Evolutionary conservation across 2,888 invertebrate species (phyloP).

Genomic region (Coelinius sp.): DNA sequence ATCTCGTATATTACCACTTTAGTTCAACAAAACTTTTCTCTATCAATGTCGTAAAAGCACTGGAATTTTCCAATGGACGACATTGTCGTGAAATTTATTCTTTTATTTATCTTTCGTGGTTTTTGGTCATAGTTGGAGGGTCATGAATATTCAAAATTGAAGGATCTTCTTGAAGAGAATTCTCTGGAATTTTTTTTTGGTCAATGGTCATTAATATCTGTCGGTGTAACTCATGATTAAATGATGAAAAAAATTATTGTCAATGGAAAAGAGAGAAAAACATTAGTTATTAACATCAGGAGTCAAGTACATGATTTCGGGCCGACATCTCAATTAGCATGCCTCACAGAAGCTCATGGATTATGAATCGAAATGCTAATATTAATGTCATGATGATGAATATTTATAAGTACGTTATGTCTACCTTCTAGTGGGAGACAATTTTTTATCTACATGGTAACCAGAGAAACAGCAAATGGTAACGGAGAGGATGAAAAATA

Average conservation of each 20-base stretch:
- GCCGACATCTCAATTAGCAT: background rate
- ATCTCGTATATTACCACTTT: background rate
- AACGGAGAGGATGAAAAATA: background rate
- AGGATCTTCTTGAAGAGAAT: too few relatives aligned
- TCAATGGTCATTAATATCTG: background rate
- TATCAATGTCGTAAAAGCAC: background rate
- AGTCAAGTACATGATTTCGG: background rate
- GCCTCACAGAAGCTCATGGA: background rate
- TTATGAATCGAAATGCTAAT: conserved; percentile 21
- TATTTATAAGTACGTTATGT: conserved; percentile 8
- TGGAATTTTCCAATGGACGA: background rate
- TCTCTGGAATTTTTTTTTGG: background rate
- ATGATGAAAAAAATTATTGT: background rate
- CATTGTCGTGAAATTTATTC: background rate
- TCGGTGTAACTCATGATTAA: background rate
- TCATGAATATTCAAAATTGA: background rate
- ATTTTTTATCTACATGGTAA: background rate
- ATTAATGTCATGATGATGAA: conserved; percentile 6
- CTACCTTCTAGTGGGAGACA: background rate
- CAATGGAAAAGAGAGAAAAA: background rate
- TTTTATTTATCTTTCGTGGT: background rate
- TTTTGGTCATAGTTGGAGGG: background rate
- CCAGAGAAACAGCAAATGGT: background rate
- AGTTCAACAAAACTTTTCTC: background rate
- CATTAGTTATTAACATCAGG: background rate